phyloP scores from a whole-genome alignment of 1,140 invertebrate genomes.

The Lasaia peninsularis region DNA sequence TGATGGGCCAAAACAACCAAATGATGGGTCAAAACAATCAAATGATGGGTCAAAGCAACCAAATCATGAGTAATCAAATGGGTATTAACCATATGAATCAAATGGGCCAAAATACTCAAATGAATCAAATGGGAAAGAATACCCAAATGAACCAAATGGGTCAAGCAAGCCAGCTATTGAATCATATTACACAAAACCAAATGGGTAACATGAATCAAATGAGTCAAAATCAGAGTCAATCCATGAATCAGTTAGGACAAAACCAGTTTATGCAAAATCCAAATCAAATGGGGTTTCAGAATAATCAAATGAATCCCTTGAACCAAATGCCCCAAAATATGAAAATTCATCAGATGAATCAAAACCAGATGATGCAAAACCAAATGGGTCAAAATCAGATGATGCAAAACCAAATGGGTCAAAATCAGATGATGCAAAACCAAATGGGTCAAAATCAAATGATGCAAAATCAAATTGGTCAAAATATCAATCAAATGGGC shows the following conservation, averaged over 20 bases:
- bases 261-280: constrained; percentile 27
- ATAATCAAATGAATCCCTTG: constrained; percentile 32
- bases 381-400: too few species aligned
- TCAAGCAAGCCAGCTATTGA: constrained; percentile 46
- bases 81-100: constrained; percentile 27
- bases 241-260: constrained; percentile 37
- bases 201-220: constrained; percentile 35
- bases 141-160: constrained; percentile 34
- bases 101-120: constrained; percentile 35
- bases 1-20: constrained; percentile 44
- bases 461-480: constrained; percentile 31
- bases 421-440: constrained; percentile 38
- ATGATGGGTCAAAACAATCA: constrained; percentile 36
- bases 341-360: constrained; percentile 31
- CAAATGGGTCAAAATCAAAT: constrained; percentile 40
- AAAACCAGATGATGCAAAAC: too few species aligned
- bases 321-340: constrained; percentile 38
- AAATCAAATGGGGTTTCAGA: constrained; percentile 35
- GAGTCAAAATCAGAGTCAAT: constrained; percentile 32
- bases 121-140: constrained; percentile 40
- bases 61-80: constrained; percentile 30
- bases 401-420: constrained; percentile 23
- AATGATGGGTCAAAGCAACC: constrained; percentile 33
- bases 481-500: constrained; percentile 30
- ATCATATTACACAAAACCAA: constrained; percentile 39